Conservation (phyloP, 2,888 invertebrate species). For the Kryphioiulus occultus region DNA sequence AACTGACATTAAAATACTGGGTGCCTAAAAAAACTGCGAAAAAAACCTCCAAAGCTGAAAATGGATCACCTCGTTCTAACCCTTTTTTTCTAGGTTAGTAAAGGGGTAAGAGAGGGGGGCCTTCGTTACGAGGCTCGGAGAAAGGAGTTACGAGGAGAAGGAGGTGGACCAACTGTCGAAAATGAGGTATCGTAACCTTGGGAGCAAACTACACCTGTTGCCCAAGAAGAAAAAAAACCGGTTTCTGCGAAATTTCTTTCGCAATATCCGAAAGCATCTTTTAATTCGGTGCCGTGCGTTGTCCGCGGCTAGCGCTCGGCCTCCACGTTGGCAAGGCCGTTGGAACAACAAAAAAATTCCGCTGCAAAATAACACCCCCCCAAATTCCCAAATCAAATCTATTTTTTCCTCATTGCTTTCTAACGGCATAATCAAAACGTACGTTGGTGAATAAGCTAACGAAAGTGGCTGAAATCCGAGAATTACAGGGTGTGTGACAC, state of each 20-base stretch:
- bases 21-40: neutral
- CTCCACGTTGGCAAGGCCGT: constrained; percentile 44
- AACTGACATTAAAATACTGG: neutral
- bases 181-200: constrained; percentile 45
- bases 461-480: too few species aligned
- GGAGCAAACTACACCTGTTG: constrained; percentile 29
- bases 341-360: neutral
- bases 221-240: neutral
- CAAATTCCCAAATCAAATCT: neutral
- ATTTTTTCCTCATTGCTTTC: neutral
- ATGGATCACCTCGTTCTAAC: constrained; percentile 28
- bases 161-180: constrained; percentile 20
- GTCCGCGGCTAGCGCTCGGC: constrained; percentile 21
- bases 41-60: constrained; percentile 24
- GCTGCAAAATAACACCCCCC: neutral
- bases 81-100: constrained; percentile 35
- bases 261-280: constrained; percentile 45
- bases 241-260: constrained; percentile 25
- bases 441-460: too few species aligned
- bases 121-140: neutral
- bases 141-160: constrained; percentile 4
- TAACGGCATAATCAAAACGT: neutral
- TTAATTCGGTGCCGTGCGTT: constrained; percentile 33
- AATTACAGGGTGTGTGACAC: too few species aligned
- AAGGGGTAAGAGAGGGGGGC: neutral